These are phyloP conservation scores for Metallyticus violacea DNA, from an alignment of 2,888 invertebrate species.

Conservation along the genomic window DNA sequence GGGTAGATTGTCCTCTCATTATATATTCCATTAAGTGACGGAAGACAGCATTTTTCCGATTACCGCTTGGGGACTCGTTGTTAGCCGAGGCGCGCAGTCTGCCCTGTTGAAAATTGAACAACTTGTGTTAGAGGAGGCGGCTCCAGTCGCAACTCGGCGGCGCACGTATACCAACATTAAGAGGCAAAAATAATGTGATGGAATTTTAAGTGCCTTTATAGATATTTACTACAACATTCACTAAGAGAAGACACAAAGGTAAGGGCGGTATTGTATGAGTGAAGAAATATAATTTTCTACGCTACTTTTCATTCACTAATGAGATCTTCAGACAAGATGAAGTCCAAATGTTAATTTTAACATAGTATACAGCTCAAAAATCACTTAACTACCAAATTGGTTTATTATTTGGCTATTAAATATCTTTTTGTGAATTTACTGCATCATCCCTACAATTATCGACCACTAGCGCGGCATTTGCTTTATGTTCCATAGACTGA, in stretches of 20 bases:
- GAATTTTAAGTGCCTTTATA: background rate
- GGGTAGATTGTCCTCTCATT: background rate
- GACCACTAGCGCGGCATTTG: too few species aligned
- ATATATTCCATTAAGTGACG: conserved; percentile 14
- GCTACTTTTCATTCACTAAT: too few species aligned
- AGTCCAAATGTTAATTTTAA: too few species aligned
- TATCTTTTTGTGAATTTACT: too few species aligned
- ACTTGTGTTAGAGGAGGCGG: background rate
- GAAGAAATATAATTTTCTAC: too few species aligned
- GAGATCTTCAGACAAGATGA: too few species aligned
- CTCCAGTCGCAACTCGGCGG: too few species aligned
- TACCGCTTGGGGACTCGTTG: conserved; percentile 3
- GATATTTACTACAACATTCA: background rate
- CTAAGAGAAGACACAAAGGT: background rate
- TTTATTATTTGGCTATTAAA: too few species aligned
- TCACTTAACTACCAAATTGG: too few species aligned
- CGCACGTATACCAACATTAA: background rate
- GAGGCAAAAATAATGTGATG: background rate
- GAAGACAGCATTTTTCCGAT: conserved; percentile 1
- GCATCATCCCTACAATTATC: too few species aligned
- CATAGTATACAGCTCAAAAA: too few species aligned
- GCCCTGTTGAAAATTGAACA: background rate
- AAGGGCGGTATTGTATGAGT: background rate
- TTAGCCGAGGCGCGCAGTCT: background rate
- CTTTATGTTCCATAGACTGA: too few species aligned